Evolutionary conservation across 1,140 invertebrate species (phyloP).

Genomic region (Drosophila biarmipes): DNA sequence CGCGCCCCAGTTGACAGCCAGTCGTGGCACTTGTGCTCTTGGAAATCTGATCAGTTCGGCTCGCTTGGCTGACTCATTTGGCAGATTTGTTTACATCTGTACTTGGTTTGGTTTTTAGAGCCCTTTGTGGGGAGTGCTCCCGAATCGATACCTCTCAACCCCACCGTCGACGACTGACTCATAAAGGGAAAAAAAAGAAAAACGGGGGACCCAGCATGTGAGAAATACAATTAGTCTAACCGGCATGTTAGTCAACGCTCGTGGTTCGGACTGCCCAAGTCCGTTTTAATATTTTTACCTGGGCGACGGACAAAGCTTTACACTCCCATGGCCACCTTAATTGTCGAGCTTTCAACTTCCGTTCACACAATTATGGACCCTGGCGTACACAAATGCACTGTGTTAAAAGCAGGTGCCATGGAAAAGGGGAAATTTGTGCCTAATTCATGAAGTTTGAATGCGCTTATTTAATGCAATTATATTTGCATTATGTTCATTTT

Average conservation of each 20-base stretch:
- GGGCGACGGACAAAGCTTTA: conserved; percentile 4
- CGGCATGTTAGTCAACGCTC: conserved; percentile 24
- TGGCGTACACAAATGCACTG: conserved; percentile 14
- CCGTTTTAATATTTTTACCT: conserved; percentile 18
- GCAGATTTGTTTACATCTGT: conserved; percentile 40
- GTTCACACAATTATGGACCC: conserved; percentile 29
- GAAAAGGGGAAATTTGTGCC: not conserved
- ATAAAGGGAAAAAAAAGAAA: conserved; percentile 6
- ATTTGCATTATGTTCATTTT: not conserved
- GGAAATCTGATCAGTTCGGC: conserved; percentile 56
- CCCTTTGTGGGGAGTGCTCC: conserved; percentile 8
- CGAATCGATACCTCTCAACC: conserved; percentile 7
- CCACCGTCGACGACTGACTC: conserved; percentile 1
- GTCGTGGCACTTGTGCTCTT: conserved; percentile 38
- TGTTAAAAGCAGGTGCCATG: conserved; percentile 6
- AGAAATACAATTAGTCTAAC: conserved; percentile 31
- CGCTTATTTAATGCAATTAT: not conserved
- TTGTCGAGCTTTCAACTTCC: conserved; percentile 34
- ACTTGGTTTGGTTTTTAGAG: not conserved
- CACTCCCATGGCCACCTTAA: conserved; percentile 19
- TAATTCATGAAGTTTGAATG: not conserved
- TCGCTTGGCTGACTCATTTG: conserved; percentile 49
- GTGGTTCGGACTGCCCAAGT: conserved; percentile 13
- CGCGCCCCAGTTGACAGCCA: conserved; percentile 19
- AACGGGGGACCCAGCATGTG: not conserved